Base-by-base conservation (phyloP, 2,797 vertebrate species). In the Danio aesculapii region DNA sequence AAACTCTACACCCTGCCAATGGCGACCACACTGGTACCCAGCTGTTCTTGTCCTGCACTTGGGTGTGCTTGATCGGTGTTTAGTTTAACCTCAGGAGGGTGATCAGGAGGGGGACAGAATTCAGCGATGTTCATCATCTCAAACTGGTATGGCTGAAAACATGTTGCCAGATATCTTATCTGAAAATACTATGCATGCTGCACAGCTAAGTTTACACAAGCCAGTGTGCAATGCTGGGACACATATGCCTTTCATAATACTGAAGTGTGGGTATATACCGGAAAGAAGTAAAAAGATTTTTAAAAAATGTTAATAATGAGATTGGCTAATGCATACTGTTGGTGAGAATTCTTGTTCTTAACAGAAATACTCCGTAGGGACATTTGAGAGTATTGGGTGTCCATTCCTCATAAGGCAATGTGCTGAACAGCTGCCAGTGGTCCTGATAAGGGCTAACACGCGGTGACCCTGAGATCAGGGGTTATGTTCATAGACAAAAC, bases 21-120 rank as follows among this genome's bases (percentile, higher is more conserved):
- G 46, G 16, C 19, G 52, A 71, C 78, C 41, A 13, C 64, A 43
- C 62, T 79, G 73, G 72, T 67, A 71, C 78, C 84, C 86, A 87
- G 86, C 86, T 87, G 86, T 82, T 86, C 86, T 81, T 87, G 86
- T 87, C 86, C 79, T 85, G 85, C 77, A 87, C 86, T 85, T 64
- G 79, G 68, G 83, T 62, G 77, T 55, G 66, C 77, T 87, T 62
- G 67, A 63, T 50, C 41, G 46, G 75, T 81, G 76, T 81, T 76
- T 81, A 79, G 41, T 75, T 83, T 81, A 83, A 79, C 81, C 83
- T 83, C 81, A 44, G 39, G 76, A 80, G 82, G 81, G 79, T 82
- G 81, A 82, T 80, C 84, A 72, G 53, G 44, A 80, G 70, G 59
- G 30, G 69, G 71, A 58, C 39, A 52, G 83, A 81, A 84, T 75